Evolutionary conservation across 1,140 invertebrate genomes (phyloP), one percentile per base, ranked within the genome.

Genomic region (Pentalonia nigronervosa): DNA sequence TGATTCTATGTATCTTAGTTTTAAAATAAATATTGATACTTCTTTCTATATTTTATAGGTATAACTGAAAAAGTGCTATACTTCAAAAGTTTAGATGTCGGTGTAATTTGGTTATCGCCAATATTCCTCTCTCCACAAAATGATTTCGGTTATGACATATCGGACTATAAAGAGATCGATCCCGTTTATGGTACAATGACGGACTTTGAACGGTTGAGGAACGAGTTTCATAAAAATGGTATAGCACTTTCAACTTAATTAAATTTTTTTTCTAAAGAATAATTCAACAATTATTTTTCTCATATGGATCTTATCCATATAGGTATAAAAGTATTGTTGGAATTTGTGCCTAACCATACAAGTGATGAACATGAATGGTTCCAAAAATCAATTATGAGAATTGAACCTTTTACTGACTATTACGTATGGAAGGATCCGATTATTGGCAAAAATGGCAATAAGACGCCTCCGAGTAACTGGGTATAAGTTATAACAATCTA

Each of bases 391-490:
- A 50, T 50, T 97, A 95, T 95, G 30, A 95, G 95, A 88, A 95
- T 96, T 45, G 95, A 96, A 20, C 96, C 96, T 9, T 98, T 97
- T 93, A 96, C 95, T 48, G 96, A 98, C 94, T 98, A 97, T 95
- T 98, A 98, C 94, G 95, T 98, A 83, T 98, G 98, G 97, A 95
- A 95, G 89, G 96, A 97, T 95, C 96, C 96, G 0, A 95, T 96
- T 93, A 93, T 95, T 21, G 95, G 96, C 94, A 95, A 95, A 20
- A 9, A 89, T n/a, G 95, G 94, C 9, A 94, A 94, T 4, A 95
- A 94, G n/a, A 94, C 94, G 4, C 96, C 96, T 14, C 97, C 97
- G 25, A 98, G 97, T 95, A 98, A 98, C 95, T 98, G 97, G 97
- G 97, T 50, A 50, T 97, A 95, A 94, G 25, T 45, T 50, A 50